Base-by-base conservation (phyloP, 2,113 vertebrate genomes). In the Procapra przewalskii region DNA sequence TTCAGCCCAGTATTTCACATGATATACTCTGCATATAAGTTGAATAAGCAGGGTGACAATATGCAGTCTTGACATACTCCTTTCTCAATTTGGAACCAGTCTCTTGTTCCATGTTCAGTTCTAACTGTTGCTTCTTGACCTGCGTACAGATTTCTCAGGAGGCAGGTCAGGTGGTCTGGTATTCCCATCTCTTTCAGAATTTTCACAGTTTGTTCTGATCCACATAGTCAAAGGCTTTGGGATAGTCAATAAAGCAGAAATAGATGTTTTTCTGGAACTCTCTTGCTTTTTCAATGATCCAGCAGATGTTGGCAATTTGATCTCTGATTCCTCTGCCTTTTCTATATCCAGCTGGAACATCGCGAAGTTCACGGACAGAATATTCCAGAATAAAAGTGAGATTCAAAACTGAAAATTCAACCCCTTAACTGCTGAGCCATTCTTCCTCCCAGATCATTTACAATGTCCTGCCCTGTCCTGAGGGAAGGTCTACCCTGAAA, bases 31-130 rank as follows among this genome's bases (percentile, higher is more conserved):
- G 9, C n/a, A 36, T 71, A 36, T 36, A 36, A 11, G 19, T 71
- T 71, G 16, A 71, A 71, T 71, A 71, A 71, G 67, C n/a, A 40
- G 67, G 67, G n/a, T 71, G 9, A 40, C n/a, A 71, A 71, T 71
- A 71, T 71, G 9, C n/a, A 71, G 19, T 36, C 19, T 23, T 36
- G n/a, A 23, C 0, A 0, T 71, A 36, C 5, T 36, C n/a, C n/a
- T 71, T 71, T 40, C 9, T 5, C 5, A 0, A 40, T 40, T 23
- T 71, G 67, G 67, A 71, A 71, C 67, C 10, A 71, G 67, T 36
- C 67, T 71, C 19, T 64, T 64, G 62, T 36, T 71, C 19, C n/a
- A 36, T 23, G 67, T 71, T 3, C n/a, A 71, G n/a, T 71, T 40
- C 67, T 71, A 40, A 40, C 67, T 71, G n/a, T 23, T 40, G n/a